These are phyloP conservation scores for Phymatocera aterrima DNA, from an alignment of 2,888 invertebrate genomes.

Conservation along the genomic window DNA sequence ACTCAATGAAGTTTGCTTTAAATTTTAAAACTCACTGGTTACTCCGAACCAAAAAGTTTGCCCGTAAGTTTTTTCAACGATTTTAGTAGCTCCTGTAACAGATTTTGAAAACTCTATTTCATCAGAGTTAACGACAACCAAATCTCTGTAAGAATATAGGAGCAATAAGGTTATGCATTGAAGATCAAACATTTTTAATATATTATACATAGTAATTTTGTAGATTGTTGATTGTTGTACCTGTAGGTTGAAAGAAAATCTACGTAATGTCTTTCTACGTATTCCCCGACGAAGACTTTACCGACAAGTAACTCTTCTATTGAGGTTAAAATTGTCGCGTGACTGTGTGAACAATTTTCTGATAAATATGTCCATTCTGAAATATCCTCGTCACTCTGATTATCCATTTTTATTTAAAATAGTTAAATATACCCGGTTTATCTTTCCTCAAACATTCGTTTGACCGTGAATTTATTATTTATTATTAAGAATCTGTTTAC, in stretches of 20 bases:
- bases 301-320: conserved; percentile 4
- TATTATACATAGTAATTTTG: not conserved
- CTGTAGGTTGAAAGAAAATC: conserved; percentile 58
- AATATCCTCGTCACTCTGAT: conserved; percentile 14
- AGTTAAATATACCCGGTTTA: not conserved
- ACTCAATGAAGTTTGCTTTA: not conserved
- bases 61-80: conserved; percentile 50
- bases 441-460: not conserved
- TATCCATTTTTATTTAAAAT: not conserved
- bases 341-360: not conserved
- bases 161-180: too few species aligned
- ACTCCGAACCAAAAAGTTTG: conserved; percentile 58
- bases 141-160: conserved; percentile 59
- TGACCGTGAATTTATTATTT: not conserved
- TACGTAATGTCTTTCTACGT: conserved; percentile 61
- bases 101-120: conserved; percentile 56
- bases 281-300: conserved; percentile 62
- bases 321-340: not conserved
- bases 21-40: conserved; percentile 53
- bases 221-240: conserved; percentile 50
- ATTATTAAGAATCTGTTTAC: not conserved
- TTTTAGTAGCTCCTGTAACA: conserved; percentile 52
- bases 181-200: conserved; percentile 32
- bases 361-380: conserved; percentile 28
- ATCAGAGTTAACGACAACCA: conserved; percentile 57